Evolutionary conservation across 2,113 vertebrate genomes (phyloP).

Genomic region (Galeopterus variegatus): DNA sequence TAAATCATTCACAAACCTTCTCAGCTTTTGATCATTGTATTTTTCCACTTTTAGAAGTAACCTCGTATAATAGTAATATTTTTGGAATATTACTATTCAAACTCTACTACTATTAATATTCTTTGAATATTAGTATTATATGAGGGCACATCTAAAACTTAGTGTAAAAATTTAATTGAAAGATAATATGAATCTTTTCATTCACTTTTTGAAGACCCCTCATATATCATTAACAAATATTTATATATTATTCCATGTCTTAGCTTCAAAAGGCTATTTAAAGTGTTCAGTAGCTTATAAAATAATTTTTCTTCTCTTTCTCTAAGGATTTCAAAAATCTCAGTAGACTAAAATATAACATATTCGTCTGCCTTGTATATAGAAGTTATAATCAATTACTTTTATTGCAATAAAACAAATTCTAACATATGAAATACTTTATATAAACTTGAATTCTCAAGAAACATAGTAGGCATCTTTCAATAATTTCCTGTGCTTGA

Average conservation of each 20-base stretch:
- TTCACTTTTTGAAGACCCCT: background rate
- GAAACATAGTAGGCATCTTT: background rate
- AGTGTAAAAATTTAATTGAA: too few species aligned
- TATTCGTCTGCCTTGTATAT: background rate
- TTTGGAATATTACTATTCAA: too few species aligned
- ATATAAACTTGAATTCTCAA: background rate
- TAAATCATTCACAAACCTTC: background rate
- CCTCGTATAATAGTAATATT: too few species aligned
- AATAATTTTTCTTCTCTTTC: background rate
- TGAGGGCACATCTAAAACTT: too few species aligned
- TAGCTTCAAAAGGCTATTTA: background rate
- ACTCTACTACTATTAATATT: too few species aligned
- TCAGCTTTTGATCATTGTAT: background rate
- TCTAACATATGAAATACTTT: slow-evolving; percentile 2
- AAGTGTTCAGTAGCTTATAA: background rate
- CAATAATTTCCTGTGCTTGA: background rate
- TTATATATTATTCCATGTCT: background rate
- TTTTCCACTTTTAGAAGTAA: too few species aligned
- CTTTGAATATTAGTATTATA: too few species aligned
- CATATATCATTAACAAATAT: background rate
- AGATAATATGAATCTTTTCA: too few species aligned
- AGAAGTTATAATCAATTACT: background rate
- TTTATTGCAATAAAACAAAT: background rate
- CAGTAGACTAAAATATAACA: slow-evolving; percentile 1
- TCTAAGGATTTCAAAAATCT: background rate